These are phyloP conservation scores for Pipistrellus nathusii DNA, from an alignment of 2,797 vertebrate genomes.

Conservation along the genomic window DNA sequence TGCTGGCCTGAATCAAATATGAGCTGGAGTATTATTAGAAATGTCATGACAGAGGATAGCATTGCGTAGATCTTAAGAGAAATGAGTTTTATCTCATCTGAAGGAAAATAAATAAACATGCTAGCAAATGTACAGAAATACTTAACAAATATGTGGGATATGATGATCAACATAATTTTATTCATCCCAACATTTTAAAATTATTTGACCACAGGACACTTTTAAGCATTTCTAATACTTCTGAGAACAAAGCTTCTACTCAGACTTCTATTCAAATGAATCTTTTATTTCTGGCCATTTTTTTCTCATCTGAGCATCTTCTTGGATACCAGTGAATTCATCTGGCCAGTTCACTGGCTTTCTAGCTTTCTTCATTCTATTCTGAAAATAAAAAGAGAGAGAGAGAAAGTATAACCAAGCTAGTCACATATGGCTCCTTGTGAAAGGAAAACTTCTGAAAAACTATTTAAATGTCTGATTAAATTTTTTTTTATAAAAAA, in stretches of 20 bases:
- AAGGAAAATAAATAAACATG: neutral
- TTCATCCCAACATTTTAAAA: no score
- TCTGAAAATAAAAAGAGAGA: neutral
- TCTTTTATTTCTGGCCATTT: neutral
- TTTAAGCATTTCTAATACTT: neutral
- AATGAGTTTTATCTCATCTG: neutral
- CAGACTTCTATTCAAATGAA: neutral
- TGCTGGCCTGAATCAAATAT: neutral
- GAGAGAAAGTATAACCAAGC: neutral
- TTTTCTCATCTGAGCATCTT: neutral
- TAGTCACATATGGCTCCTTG: neutral
- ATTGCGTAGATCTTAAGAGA: no score
- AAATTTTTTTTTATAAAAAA: neutral
- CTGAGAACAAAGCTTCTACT: neutral
- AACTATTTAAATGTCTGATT: slow-evolving; percentile 54
- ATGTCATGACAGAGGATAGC: neutral
- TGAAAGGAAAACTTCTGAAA: slow-evolving; percentile 53
- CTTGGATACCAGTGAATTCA: neutral
- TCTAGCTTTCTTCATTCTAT: neutral
- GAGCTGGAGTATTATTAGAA: neutral
- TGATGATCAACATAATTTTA: no score
- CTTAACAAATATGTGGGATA: no score
- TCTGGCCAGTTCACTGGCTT: neutral
- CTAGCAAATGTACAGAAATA: neutral
- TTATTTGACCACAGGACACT: no score